Conservation (phyloP, 1,140 invertebrate species). For the Pteromalus puparum region DNA sequence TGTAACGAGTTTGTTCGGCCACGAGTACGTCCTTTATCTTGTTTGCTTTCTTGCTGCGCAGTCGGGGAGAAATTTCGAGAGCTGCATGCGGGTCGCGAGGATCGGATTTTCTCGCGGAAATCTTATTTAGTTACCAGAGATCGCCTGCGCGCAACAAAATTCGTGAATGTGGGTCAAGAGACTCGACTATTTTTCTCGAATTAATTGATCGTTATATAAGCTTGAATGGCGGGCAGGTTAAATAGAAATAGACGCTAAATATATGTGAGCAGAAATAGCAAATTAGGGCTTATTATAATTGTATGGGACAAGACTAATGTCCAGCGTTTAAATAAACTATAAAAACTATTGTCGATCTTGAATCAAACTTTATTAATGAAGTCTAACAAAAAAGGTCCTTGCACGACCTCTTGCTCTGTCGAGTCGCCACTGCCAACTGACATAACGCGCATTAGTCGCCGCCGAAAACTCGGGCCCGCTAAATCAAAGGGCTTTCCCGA, state of each 20-base stretch:
- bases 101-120: constrained; percentile 11
- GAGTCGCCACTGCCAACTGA: too few species aligned
- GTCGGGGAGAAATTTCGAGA: neutral
- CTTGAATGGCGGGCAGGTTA: too few species aligned
- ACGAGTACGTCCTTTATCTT: neutral
- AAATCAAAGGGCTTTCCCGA: too few species aligned
- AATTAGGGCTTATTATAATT: neutral
- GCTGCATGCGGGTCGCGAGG: constrained; percentile 24
- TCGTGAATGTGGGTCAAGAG: neutral
- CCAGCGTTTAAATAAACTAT: too few species aligned
- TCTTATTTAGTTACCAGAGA: neutral
- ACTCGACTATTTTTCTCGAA: neutral
- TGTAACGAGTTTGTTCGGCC: neutral
- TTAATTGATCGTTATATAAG: neutral
- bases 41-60: neutral
- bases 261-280: too few species aligned
- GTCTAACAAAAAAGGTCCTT: too few species aligned
- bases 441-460: too few species aligned
- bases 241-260: neutral
- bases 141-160: neutral
- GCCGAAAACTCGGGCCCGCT: too few species aligned
- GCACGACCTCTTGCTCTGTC: too few species aligned
- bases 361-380: too few species aligned
- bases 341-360: too few species aligned
- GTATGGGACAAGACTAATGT: too few species aligned